Percentiles rank a stretch among this genome's conserved stretches.
Conservation (phyloP, 2,797 vertebrate species). For the Alcedo quadribrachys region DNA sequence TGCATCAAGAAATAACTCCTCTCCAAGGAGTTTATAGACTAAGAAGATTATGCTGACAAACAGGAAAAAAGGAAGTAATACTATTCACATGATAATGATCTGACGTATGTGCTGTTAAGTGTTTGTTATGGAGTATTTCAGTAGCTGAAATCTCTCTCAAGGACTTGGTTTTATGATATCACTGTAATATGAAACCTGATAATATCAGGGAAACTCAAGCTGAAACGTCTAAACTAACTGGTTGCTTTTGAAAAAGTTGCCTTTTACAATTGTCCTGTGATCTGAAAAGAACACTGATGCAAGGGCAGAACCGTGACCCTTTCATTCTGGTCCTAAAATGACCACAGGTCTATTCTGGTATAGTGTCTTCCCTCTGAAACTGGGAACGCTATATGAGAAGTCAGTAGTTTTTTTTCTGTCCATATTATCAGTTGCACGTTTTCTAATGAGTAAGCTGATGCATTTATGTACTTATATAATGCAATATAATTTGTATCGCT, state of each 20-base stretch:
- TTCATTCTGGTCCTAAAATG: background rate
- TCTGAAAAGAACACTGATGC: background rate
- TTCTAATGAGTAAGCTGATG: background rate
- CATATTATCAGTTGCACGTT: background rate
- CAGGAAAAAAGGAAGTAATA: background rate
- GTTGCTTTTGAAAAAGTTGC: background rate
- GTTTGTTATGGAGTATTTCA: background rate
- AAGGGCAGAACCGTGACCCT: background rate
- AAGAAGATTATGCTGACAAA: background rate
- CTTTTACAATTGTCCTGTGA: background rate
- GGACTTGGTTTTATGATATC: constrained; percentile 13
- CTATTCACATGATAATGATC: background rate
- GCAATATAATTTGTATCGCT: background rate
- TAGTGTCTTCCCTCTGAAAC: background rate
- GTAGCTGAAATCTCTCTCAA: constrained; percentile 18
- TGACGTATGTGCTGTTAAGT: background rate
- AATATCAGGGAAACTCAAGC: background rate
- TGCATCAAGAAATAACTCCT: background rate
- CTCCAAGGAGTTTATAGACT: background rate
- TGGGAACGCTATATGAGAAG: background rate
- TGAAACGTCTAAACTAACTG: background rate
- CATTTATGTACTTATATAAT: background rate
- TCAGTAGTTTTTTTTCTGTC: background rate
- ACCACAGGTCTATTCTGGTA: background rate
- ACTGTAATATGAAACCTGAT: constrained; percentile 16